Conservation (phyloP, 2,888 invertebrate genomes). For the Rhagonycha fulva region DNA sequence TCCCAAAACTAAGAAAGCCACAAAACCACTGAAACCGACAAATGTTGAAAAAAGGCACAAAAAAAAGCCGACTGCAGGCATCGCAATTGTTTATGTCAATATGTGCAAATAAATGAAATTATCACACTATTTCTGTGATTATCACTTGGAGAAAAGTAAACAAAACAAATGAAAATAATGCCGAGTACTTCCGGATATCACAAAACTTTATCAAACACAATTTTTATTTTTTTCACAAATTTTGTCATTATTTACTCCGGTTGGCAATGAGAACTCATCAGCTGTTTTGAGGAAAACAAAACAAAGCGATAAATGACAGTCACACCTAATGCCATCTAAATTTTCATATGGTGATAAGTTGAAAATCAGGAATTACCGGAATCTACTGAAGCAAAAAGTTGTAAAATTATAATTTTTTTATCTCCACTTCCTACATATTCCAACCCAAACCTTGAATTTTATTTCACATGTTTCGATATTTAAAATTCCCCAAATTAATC, state of each 20-base stretch:
- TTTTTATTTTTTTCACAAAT: not conserved
- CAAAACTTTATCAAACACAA: not conserved
- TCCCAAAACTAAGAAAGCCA: slow-evolving; percentile 34
- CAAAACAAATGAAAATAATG: not conserved
- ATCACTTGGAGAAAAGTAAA: not conserved
- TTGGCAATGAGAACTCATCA: not conserved
- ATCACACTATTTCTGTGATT: not conserved
- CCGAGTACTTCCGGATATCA: not conserved
- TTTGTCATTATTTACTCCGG: not conserved
- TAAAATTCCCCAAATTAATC: not conserved
- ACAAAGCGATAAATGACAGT: not conserved
- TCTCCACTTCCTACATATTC: not conserved
- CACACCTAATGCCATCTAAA: not conserved
- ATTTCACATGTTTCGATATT: not conserved
- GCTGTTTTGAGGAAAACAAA: not conserved
- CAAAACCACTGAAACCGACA: slow-evolving; percentile 30
- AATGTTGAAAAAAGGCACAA: not conserved
- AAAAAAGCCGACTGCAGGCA: not conserved
- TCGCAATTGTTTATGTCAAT: not conserved
- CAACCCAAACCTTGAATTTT: not conserved
- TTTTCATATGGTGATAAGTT: not conserved
- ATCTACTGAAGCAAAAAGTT: not conserved
- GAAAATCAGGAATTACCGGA: not conserved
- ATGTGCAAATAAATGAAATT: not conserved
- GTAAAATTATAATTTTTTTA: not conserved